Percentiles rank a stretch among this genome's conserved stretches.
phyloP scores from a whole-genome alignment of 2,797 vertebrate genomes.

The Phylloscopus collybita region DNA sequence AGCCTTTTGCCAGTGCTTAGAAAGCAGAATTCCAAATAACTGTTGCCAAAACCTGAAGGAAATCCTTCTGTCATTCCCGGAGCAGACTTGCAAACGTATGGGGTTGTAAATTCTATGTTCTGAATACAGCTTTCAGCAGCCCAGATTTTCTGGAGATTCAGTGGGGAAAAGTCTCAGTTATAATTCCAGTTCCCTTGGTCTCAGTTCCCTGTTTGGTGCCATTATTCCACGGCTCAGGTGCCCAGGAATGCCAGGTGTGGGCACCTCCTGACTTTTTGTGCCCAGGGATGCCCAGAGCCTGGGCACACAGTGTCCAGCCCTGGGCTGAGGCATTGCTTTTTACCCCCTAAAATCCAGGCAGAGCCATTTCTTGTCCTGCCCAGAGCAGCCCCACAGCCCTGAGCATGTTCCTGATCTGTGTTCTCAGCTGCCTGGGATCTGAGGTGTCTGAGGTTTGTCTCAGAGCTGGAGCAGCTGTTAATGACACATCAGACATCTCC shows the following conservation, averaged over 20 bases:
- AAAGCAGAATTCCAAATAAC: constrained; percentile 25
- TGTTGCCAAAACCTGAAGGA: background rate
- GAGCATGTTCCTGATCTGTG: background rate
- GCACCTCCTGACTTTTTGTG: background rate
- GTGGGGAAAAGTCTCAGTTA: background rate
- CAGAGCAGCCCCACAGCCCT: background rate
- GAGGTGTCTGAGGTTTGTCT: background rate
- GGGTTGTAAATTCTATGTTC: background rate
- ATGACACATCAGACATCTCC: background rate
- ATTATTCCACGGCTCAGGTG: background rate
- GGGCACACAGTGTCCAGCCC: background rate
- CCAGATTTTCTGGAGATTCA: background rate
- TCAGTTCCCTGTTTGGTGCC: background rate
- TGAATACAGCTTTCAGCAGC: background rate
- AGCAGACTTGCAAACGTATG: background rate
- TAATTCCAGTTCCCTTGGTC: background rate
- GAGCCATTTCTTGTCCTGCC: background rate
- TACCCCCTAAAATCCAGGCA: background rate
- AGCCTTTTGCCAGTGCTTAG: background rate
- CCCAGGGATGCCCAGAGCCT: background rate
- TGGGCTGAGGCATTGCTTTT: background rate
- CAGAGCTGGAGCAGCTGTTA: background rate
- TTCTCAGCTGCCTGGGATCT: background rate
- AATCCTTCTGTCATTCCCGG: background rate
- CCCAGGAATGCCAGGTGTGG: background rate